Conservation (phyloP, 2,113 vertebrate genomes). For the Litocranius walleri region DNA sequence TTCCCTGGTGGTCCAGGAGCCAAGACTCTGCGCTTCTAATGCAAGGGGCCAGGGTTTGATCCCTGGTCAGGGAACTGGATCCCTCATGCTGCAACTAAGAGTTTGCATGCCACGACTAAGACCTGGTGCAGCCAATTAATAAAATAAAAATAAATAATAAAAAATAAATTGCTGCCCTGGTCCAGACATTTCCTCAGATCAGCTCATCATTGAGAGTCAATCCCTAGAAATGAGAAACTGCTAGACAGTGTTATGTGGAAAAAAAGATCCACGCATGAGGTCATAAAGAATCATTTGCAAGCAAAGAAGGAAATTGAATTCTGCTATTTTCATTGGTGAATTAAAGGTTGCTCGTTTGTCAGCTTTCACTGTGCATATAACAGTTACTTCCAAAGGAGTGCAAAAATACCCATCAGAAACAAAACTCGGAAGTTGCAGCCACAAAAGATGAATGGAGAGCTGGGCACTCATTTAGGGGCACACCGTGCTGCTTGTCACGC, state of each 20-base stretch:
- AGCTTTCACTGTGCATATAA: neutral
- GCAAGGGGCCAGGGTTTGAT: neutral
- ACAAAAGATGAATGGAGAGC: neutral
- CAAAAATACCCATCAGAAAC: neutral
- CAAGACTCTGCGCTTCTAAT: neutral
- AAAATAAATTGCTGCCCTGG: neutral
- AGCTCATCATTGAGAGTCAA: neutral
- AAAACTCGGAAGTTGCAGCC: neutral
- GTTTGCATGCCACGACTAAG: neutral
- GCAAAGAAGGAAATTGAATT: neutral
- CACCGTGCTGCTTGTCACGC: accelerated
- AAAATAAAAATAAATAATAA: neutral
- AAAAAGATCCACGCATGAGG: neutral
- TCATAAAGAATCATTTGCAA: neutral
- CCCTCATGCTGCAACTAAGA: neutral
- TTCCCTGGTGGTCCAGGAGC: neutral
- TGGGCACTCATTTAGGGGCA: neutral
- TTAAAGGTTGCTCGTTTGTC: neutral
- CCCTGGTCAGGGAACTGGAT: neutral
- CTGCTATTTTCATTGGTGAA: neutral
- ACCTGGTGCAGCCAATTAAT: neutral
- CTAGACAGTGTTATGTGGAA: neutral
- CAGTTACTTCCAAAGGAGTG: neutral
- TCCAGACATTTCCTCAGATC: neutral
- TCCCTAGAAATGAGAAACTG: neutral